A percentile compares a stretch with the other conserved stretches of the same genome.
Conservation (phyloP, 2,113 vertebrate species). For the Otus sunia region DNA sequence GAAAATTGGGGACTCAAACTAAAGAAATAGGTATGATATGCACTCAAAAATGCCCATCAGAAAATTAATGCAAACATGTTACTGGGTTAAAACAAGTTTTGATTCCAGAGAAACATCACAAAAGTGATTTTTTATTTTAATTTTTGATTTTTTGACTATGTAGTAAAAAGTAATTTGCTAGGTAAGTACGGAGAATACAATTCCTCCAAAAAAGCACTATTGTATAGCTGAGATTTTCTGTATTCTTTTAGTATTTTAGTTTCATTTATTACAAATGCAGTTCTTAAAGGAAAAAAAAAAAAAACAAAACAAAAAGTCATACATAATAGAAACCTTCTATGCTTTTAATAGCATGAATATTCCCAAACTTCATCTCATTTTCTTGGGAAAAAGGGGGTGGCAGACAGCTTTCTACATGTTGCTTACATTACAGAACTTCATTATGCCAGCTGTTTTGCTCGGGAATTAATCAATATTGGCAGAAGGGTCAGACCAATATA, state of each 20-base stretch:
- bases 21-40: neutral
- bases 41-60: neutral
- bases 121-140: neutral
- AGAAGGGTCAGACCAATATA: neutral
- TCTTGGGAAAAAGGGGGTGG: neutral
- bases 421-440: neutral
- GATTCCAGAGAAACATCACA: neutral
- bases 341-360: neutral
- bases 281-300: neutral
- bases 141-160: neutral
- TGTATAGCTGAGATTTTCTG: neutral
- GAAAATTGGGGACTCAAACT: neutral
- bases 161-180: neutral
- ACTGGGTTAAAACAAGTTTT: neutral
- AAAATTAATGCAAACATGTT: neutral
- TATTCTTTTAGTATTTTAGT: neutral
- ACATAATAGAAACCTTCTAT: neutral
- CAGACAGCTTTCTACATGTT: neutral
- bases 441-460: neutral
- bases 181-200: neutral
- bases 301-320: neutral
- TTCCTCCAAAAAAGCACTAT: neutral
- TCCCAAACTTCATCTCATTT: neutral
- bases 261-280: neutral
- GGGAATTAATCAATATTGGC: neutral